Evolutionary conservation across 2,113 vertebrate species (phyloP).

Genomic region (Mustela nigripes): DNA sequence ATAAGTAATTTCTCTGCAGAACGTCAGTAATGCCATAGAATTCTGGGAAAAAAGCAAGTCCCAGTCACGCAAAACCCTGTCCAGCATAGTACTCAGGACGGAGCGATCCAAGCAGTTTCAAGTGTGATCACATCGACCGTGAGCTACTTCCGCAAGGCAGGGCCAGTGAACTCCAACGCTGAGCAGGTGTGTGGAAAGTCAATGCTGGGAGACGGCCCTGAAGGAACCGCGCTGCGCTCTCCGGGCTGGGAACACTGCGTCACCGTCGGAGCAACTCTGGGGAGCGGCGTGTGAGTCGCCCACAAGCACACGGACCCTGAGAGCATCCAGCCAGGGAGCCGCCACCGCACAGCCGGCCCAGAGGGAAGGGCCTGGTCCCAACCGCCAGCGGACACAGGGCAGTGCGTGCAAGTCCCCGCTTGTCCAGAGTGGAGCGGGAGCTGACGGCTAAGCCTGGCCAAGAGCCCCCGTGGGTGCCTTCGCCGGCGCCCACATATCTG

Average conservation of each 20-base stretch:
- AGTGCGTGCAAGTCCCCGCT: neutral
- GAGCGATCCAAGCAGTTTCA: neutral
- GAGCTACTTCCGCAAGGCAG: neutral
- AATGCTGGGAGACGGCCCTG: accelerated
- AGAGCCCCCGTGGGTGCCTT: too few species aligned
- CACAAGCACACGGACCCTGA: too few species aligned
- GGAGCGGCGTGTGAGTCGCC: too few species aligned
- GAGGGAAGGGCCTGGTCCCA: neutral
- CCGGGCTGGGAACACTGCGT: neutral
- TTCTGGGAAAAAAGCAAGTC: neutral
- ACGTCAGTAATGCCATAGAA: neutral
- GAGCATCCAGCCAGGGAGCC: too few species aligned
- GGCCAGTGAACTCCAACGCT: neutral
- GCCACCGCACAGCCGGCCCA: neutral
- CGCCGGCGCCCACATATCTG: too few species aligned
- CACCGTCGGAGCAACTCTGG: neutral
- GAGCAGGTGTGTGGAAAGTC: accelerated
- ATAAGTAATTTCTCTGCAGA: neutral
- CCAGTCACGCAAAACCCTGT: neutral
- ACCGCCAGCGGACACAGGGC: too few species aligned
- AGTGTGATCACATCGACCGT: too few species aligned
- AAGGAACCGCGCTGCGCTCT: too few species aligned
- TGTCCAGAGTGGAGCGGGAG: neutral
- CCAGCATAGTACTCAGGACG: accelerated
- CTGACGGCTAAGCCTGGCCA: neutral